Base-by-base conservation (phyloP, 1,140 invertebrate species). In the Bombus pyrosoma region DNA sequence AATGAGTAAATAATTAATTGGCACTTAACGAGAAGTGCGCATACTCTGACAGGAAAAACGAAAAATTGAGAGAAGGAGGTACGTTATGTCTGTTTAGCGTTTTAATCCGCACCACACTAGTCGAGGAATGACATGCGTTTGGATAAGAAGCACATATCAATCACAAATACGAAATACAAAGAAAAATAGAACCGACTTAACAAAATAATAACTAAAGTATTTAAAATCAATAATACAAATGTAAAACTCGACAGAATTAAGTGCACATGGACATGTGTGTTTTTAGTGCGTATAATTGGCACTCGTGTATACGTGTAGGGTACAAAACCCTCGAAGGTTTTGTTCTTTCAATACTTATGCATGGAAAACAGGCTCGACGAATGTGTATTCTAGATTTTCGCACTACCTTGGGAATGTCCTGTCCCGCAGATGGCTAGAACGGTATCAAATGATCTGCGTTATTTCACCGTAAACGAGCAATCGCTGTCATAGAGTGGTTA, bases 331-430 rank as follows among this genome's bases (percentile, higher is more conserved):
- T 34, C 15, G n/a, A 68, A 41, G 75, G 57, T 86, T 81, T 47
- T 32, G 37, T 89, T 81, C 37, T 75, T 89, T 89, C 72, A 66
- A 90, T 89, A 90, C 89, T 90, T 90, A 90, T 90, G 81, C 88
- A 39, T 87, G 64, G 62, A 89, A 91, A 84, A 85, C 74, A 76
- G 89, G 79, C 81, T 74, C 66, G 89, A 53, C 69, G 87, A 83
- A 76, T 89, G 78, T 89, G 82, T 89, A 83, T 83, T 83, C 82
- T 87, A 81, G 86, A 87, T 91, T 94, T 93, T 93, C 84, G 81
- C 86, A 96, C 96, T 98, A 98, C 97, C 97, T 98, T 96, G 97
- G 97, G 95, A 98, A 98, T 91, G 97, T 98, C 97, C 97, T 96
- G 96, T 98, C 97, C 96, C 97, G 96, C 94, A 98, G 97, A 96